A percentile compares a stretch with the other conserved stretches of the same genome.
phyloP scores from a whole-genome alignment of 2,888 invertebrate species.

The Drosophila kanekoi region DNA sequence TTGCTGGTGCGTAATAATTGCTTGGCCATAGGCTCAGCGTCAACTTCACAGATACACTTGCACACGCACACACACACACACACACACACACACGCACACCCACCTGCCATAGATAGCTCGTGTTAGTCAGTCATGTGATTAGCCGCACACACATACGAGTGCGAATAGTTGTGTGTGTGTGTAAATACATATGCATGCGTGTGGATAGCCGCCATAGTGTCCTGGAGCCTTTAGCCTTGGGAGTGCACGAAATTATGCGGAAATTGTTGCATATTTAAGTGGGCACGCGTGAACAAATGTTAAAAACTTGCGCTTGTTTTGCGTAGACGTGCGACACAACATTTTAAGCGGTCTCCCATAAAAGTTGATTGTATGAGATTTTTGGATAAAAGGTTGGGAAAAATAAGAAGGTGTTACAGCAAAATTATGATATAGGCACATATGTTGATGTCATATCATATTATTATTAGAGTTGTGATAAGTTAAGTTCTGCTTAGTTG shows the following conservation, averaged over 20 bases:
- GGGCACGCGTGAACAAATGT: slow-evolving; percentile 67
- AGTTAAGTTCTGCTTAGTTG: too few species aligned
- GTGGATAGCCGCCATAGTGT: slow-evolving; percentile 3
- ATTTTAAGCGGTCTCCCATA: slow-evolving; percentile 21
- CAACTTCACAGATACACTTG: slow-evolving; percentile 39
- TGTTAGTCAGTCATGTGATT: slow-evolving; percentile 71
- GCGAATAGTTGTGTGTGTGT: slow-evolving; percentile 19
- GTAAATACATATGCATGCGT: background rate
- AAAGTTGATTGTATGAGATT: slow-evolving; percentile 19
- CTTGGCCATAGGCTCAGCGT: slow-evolving; percentile 64
- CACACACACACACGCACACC: slow-evolving; percentile 18
- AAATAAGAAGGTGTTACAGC: background rate
- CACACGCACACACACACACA: slow-evolving; percentile 17
- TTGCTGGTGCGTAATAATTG: slow-evolving; percentile 76
- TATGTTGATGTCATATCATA: too few species aligned
- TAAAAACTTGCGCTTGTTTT: slow-evolving; percentile 47
- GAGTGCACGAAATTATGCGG: slow-evolving; percentile 72
- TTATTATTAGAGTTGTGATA: background rate
- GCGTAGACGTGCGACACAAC: slow-evolving; percentile 3
- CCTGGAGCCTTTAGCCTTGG: slow-evolving; percentile 23
- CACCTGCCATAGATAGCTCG: slow-evolving; percentile 57
- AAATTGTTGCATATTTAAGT: slow-evolving; percentile 80
- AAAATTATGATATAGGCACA: background rate
- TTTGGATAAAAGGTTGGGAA: background rate
- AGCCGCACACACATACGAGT: slow-evolving; percentile 48